These are phyloP conservation scores for Synergus laeviventris DNA, from an alignment of 2,888 invertebrate genomes.

Conservation along the genomic window DNA sequence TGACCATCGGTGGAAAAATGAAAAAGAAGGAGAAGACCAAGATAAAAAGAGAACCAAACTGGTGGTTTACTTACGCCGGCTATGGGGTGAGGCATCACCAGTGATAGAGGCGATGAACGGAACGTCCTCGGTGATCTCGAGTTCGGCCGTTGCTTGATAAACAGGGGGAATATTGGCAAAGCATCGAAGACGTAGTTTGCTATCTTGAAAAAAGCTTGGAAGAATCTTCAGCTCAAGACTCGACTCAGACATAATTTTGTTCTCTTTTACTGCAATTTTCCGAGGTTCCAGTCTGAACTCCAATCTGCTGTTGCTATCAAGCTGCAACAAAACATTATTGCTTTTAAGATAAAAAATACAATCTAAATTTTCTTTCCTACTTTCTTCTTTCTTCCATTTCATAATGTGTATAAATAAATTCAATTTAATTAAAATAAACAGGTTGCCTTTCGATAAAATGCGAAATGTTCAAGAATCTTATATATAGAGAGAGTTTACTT, in stretches of 20 bases:
- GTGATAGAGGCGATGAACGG: conserved; percentile 72
- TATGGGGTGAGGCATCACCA: conserved; percentile 71
- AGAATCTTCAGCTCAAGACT: conserved; percentile 66
- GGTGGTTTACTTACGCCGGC: conserved; percentile 65
- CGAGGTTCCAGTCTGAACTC: conserved; percentile 58
- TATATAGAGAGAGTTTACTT: too few species aligned
- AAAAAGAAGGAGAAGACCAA: background rate
- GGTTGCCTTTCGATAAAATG: too few species aligned
- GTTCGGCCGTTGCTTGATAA: conserved; percentile 66
- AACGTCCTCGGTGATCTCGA: conserved; percentile 68
- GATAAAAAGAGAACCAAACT: background rate
- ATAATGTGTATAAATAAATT: background rate
- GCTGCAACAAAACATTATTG: conserved; percentile 59
- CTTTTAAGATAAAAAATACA: background rate
- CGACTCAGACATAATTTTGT: conserved; percentile 62
- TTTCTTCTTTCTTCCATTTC: background rate
- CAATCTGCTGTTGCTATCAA: conserved; percentile 57
- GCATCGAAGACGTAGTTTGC: conserved; percentile 66
- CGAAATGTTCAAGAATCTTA: too few species aligned
- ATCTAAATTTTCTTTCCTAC: background rate
- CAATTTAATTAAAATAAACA: too few species aligned
- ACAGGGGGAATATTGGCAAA: conserved; percentile 67
- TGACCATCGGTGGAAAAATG: background rate
- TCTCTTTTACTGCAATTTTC: conserved; percentile 51
- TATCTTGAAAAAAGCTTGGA: conserved; percentile 66